Evolutionary conservation across 2,797 vertebrate genomes (phyloP), one percentile per base, ranked within the genome.

Genomic region (Trachurus trachurus): DNA sequence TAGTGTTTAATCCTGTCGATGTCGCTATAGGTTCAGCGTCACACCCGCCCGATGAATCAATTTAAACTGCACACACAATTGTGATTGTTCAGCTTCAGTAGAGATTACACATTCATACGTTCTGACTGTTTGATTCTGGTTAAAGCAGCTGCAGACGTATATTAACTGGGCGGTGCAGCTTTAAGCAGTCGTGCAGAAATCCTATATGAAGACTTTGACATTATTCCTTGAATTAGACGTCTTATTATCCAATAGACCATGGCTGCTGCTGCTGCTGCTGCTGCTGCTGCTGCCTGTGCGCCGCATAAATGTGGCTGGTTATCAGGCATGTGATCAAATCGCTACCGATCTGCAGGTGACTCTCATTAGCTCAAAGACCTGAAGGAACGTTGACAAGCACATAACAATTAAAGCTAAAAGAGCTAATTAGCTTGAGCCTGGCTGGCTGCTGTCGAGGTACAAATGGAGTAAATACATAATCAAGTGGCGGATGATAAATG

Each of bases 291-390:
- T 26, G 31, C 31, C 31, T 2, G 39, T 52, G 72, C 13, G 74
- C 57, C 70, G 74, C 57, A 70, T 64, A 59, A 39, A 73, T 26
- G 66, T 52, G 60, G 22, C 59, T 67, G 5, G 67, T 79, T 69
- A 64, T 83, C 73, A 81, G 53, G 66, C 73, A 53, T 69, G 45
- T 78, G 86, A 90, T 90, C 66, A 42, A 72, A 87, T 88, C 84
- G 69, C 64, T 1, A 49, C 10, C 54, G 26, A 76, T 80, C 82
- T 68, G 81, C 86, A 88, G 89, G 90, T 88, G 89, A 89, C 45
- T 50, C 66, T 53, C 63, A 82, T 89, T 81, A 87, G 57, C 82
- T 72, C 11, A 39, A 40, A 73, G 57, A 83, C 73, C 81, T 72
- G 74, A 61, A 81, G 84, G 63, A 75, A 83, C n/a, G n/a, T 58